Evolutionary conservation across 2,797 vertebrate species (phyloP).

Genomic region (Bovichtus diacanthus): DNA sequence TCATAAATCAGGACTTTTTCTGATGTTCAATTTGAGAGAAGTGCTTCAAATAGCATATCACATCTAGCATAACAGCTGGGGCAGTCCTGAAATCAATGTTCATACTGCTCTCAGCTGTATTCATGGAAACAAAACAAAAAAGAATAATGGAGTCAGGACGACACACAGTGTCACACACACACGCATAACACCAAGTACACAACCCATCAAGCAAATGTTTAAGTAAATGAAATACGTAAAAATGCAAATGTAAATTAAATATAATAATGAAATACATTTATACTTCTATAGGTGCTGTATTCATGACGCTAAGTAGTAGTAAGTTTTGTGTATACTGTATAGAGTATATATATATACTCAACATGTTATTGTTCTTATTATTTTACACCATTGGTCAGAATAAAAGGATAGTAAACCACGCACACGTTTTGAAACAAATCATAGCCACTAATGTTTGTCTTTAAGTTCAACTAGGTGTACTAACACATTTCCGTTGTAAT

Average conservation of each 20-base stretch:
- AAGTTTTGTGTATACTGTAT: not conserved
- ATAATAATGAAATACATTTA: too few relatives aligned
- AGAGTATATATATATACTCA: not conserved
- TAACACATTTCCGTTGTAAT: not conserved
- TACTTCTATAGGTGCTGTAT: too few relatives aligned
- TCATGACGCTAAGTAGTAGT: too few relatives aligned
- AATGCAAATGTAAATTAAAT: too few relatives aligned
- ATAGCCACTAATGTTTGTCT: not conserved
- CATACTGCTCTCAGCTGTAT: not conserved
- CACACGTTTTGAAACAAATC: not conserved
- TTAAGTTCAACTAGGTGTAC: not conserved
- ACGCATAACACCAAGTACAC: too few relatives aligned
- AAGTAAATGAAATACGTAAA: too few relatives aligned
- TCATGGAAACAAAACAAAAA: too few relatives aligned
- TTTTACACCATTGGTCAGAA: not conserved
- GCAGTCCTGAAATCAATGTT: not conserved
- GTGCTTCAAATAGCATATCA: not conserved
- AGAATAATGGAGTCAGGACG: too few relatives aligned
- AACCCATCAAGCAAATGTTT: too few relatives aligned
- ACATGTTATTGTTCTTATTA: too few relatives aligned
- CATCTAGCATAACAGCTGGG: not conserved
- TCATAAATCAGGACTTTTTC: not conserved
- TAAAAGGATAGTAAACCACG: not conserved
- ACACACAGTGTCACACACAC: too few relatives aligned
- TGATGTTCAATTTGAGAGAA: not conserved